phyloP scores from a whole-genome alignment of 2,888 invertebrate species.

The Dioctria linearis region DNA sequence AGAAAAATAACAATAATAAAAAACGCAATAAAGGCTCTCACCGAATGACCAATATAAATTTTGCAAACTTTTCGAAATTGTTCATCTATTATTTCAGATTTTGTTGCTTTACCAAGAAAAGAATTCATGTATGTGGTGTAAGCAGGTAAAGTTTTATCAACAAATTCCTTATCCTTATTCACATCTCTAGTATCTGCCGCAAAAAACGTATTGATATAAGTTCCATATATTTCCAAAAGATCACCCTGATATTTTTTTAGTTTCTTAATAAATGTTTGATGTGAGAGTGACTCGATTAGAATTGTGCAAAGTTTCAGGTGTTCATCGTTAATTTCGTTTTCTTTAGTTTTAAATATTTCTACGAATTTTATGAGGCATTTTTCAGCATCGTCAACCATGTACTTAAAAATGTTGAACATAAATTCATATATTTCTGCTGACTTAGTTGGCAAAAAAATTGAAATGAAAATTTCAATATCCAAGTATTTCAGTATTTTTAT shows the following conservation, averaged over 20 bases:
- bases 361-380: conserved; percentile 62
- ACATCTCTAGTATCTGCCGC: conserved; percentile 36
- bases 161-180: conserved; percentile 64
- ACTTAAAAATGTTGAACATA: conserved; percentile 63
- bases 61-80: conserved; percentile 67
- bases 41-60: conserved; percentile 69
- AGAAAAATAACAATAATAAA: neutral
- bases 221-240: conserved; percentile 59
- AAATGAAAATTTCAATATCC: conserved; percentile 62
- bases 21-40: conserved; percentile 57
- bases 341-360: conserved; percentile 57
- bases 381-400: conserved; percentile 63
- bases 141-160: conserved; percentile 63
- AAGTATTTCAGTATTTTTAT: conserved; percentile 65
- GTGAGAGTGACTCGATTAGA: conserved; percentile 64
- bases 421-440: conserved; percentile 65
- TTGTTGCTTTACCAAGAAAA: conserved; percentile 56
- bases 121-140: conserved; percentile 61
- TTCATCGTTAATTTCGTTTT: conserved; percentile 59
- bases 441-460: conserved; percentile 62
- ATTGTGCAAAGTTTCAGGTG: conserved; percentile 63
- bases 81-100: conserved; percentile 62
- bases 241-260: conserved; percentile 60
- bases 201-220: conserved; percentile 61
- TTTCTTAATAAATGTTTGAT: conserved; percentile 60